A percentile compares a stretch with the other conserved stretches of the same genome.
These are phyloP conservation scores for Eulithis testata DNA, from an alignment of 2,888 invertebrate species.

Conservation along the genomic window DNA sequence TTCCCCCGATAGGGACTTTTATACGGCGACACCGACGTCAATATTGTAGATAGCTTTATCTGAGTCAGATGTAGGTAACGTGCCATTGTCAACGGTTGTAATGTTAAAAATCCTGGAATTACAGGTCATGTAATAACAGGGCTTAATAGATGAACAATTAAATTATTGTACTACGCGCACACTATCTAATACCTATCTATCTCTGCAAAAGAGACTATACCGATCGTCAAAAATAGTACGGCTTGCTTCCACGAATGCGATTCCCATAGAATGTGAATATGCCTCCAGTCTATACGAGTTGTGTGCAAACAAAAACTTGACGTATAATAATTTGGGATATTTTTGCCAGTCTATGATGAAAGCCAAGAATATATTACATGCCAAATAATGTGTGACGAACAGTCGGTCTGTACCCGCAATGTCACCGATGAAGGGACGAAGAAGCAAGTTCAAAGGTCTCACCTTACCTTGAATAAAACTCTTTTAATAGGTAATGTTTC, in stretches of 20 bases:
- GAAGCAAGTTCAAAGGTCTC: slow-evolving; percentile 28
- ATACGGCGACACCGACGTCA: slow-evolving; percentile 65
- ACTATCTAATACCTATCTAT: neutral
- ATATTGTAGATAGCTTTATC: slow-evolving; percentile 72
- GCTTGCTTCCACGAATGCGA: no score
- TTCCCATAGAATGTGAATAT: no score
- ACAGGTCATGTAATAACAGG: slow-evolving; percentile 57
- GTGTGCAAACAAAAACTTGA: no score
- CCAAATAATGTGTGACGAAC: slow-evolving; percentile 19
- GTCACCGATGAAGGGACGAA: slow-evolving; percentile 7
- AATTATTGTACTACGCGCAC: neutral
- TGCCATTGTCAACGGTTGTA: slow-evolving; percentile 53
- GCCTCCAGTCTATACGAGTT: no score
- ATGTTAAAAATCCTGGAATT: slow-evolving; percentile 60
- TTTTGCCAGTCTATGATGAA: slow-evolving; percentile 1
- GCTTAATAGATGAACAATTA: slow-evolving; percentile 29
- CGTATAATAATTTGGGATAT: neutral
- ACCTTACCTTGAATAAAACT: slow-evolving; percentile 30
- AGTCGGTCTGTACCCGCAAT: slow-evolving; percentile 12
- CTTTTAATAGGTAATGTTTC: neutral
- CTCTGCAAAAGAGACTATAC: neutral
- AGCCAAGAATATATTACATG: neutral
- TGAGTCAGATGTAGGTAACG: slow-evolving; percentile 65
- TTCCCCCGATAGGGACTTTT: slow-evolving; percentile 78
- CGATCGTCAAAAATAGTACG: neutral